Conservation (phyloP, 2,113 vertebrate genomes). For the Vombatus ursinus region DNA sequence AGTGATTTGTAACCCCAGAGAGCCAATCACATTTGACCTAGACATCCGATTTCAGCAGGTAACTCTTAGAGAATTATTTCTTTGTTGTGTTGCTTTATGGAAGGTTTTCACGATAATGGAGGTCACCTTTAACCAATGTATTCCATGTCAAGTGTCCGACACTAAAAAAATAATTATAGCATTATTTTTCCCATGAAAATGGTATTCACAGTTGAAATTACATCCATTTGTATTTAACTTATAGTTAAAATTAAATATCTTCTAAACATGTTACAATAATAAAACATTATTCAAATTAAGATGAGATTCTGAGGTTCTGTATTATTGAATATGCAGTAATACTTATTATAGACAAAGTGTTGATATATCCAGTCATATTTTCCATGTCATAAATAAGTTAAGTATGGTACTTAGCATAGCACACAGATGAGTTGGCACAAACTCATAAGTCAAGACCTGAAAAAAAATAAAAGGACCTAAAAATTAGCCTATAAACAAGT, state of each 20-base stretch:
- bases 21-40: slow-evolving; percentile 91
- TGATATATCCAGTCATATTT: not conserved
- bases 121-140: not conserved
- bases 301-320: not conserved
- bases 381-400: not conserved
- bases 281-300: not conserved
- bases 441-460: not conserved
- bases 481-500: not conserved
- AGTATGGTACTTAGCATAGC: not conserved
- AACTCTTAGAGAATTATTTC: not conserved
- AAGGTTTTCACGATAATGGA: not conserved
- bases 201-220: not conserved
- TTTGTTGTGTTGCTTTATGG: not conserved
- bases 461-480: not conserved
- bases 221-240: not conserved
- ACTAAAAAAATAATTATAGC: not conserved
- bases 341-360: not conserved
- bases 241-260: not conserved
- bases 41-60: slow-evolving; percentile 98
- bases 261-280: not conserved
- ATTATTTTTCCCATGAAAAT: not conserved
- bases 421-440: not conserved
- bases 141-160: not conserved
- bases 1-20: slow-evolving; percentile 91
- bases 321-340: not conserved